Conservation (phyloP, 2,888 invertebrate genomes). For the Cheilosia vernalis region DNA sequence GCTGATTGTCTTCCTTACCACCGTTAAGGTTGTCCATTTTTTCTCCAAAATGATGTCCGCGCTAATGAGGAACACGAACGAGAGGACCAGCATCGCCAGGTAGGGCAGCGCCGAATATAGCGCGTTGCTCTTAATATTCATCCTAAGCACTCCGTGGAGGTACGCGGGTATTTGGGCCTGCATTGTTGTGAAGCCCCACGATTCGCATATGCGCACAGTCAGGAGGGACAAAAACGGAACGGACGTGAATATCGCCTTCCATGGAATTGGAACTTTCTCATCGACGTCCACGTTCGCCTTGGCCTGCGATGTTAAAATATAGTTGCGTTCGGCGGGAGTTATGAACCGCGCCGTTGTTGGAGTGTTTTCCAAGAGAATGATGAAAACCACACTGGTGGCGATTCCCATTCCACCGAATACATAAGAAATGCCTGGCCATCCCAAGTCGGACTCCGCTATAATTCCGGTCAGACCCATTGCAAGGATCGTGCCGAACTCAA, state of each 20-base stretch:
- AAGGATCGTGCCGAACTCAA: constrained; percentile 86
- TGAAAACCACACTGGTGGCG: constrained; percentile 84
- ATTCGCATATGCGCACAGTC: constrained; percentile 85
- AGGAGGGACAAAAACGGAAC: constrained; percentile 86
- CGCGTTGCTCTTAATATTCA: constrained; percentile 85
- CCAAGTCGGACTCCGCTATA: constrained; percentile 84
- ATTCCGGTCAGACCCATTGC: constrained; percentile 86
- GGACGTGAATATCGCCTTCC: constrained; percentile 87
- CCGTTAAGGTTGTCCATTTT: constrained; percentile 79
- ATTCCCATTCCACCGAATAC: constrained; percentile 84
- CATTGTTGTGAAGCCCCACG: constrained; percentile 88
- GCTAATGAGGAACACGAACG: constrained; percentile 40
- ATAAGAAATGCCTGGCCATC: constrained; percentile 88
- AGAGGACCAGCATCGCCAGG: constrained; percentile 76
- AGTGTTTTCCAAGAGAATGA: constrained; percentile 84
- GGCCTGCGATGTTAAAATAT: constrained; percentile 82
- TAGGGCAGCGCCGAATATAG: constrained; percentile 84
- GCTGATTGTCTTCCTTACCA: constrained; percentile 75
- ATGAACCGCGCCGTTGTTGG: constrained; percentile 85
- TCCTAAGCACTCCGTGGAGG: constrained; percentile 85
- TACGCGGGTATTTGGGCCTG: constrained; percentile 86
- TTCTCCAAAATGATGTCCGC: constrained; percentile 50
- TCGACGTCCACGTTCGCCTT: neutral
- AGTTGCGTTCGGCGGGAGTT: constrained; percentile 84
- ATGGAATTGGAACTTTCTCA: constrained; percentile 85